These are phyloP conservation scores for Hassar affinis DNA, from an alignment of 2,113 vertebrate genomes.

Conservation along the genomic window DNA sequence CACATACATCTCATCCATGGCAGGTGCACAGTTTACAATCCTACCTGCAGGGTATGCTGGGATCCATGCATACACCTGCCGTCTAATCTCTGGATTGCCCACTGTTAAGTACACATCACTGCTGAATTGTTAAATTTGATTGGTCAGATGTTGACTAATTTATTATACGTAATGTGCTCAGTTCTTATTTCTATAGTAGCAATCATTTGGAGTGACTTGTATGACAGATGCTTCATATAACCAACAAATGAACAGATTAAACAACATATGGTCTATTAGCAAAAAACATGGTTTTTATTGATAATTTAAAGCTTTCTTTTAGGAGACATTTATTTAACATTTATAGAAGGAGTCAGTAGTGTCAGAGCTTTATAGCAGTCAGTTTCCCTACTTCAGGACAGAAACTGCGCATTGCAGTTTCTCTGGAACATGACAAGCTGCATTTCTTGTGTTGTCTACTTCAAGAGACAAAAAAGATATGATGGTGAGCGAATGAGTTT, in stretches of 20 bases:
- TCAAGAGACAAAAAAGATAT: not conserved
- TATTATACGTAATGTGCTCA: not conserved
- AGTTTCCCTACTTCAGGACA: not conserved
- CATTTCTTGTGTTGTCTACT: not conserved
- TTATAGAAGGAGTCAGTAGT: not conserved
- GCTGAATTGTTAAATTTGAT: not conserved
- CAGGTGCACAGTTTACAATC: too few species aligned
- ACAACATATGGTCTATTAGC: not conserved
- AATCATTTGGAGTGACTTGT: not conserved
- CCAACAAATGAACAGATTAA: not conserved
- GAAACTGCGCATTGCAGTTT: not conserved
- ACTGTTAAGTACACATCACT: constrained; percentile 61
- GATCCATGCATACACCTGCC: too few species aligned
- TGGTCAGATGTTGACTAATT: not conserved
- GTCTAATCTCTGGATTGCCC: too few species aligned
- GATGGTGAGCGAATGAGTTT: not conserved
- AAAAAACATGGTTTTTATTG: not conserved
- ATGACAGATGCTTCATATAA: not conserved
- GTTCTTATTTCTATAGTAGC: constrained; percentile 6
- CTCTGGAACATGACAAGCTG: not conserved
- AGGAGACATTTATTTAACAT: not conserved
- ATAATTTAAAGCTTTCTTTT: not conserved
- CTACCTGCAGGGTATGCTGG: too few species aligned
- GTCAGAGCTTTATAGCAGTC: not conserved
- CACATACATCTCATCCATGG: too few species aligned